Evolutionary conservation across 2,797 vertebrate genomes (phyloP), one percentile per base, ranked within the genome.

Genomic region (Sebastes variabilis): DNA sequence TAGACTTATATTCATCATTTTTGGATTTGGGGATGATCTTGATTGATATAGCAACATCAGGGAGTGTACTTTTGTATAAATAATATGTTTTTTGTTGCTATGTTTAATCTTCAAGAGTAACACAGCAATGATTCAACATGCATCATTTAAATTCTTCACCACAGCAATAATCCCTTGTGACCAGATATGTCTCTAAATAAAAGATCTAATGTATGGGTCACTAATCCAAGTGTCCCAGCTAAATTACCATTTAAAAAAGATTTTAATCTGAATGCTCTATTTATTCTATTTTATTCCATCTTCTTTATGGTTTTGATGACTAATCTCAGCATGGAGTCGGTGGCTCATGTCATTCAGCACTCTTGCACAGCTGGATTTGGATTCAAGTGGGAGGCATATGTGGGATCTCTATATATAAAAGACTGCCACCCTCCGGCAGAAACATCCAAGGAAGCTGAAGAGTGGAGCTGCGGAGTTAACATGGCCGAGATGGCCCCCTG

Each of bases 401-500:
- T 54, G 60, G 58, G 24, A 25, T 61, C 20, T 82, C 4, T 66
- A 1, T 34, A 18, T 29, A 79, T 65, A 25, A 73, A 71, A 83
- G 58, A 54, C 61, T 83, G 75, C 66, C 61, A 29, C 67, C 79
- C 61, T 82, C 56, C 0, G 36, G 77, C 80, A 82, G 38, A 79
- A 68, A 56, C 58, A 56, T 38, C 22, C 49, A 16, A 29, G 25
- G 56, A 66, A 49, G 13, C 68, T 66, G 52, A 68, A 65, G 62
- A 82, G 67, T 64, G n/a, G 49, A 42, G 75, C 86, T 79, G 85
- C 65, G 65, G 70, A 32, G 72, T 79, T 67, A 79, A 73, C 72
- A 54, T 22, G 67, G 82, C 75, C 62, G 72, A 87, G 70, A 61
- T 79, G 83, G 84, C 84, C 75, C 77, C 86, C 82, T 75, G 82